Percentiles rank a stretch among this genome's conserved stretches.
Conservation (phyloP, 2,113 vertebrate genomes). For the Ageneiosus marmoratus region DNA sequence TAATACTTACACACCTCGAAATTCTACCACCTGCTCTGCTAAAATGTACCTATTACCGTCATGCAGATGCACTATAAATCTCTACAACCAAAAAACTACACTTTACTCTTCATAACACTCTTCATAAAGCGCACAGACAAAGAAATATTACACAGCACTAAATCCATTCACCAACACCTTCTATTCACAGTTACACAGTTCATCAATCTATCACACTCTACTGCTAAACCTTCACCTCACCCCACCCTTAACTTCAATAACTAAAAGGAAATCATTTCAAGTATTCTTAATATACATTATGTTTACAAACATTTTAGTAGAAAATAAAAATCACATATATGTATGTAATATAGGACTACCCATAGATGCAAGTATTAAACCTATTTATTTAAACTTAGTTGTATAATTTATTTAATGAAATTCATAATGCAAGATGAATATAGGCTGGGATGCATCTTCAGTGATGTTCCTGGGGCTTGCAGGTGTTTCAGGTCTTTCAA, state of each 20-base stretch:
- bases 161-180: not conserved
- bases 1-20: not conserved
- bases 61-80: not conserved
- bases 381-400: not conserved
- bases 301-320: not conserved
- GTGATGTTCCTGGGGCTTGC: not conserved
- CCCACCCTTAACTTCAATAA: not conserved
- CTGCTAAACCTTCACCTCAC: not conserved
- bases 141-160: not conserved
- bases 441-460: not conserved
- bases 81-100: not conserved
- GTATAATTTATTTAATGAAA: not conserved
- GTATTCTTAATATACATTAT: not conserved
- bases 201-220: not conserved
- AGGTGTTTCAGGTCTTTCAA: not conserved
- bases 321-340: not conserved
- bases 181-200: not conserved
- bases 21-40: slow-evolving; percentile 6
- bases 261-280: not conserved
- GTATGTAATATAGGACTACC: not conserved
- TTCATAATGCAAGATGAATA: not conserved
- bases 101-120: not conserved
- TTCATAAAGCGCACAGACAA: not conserved
- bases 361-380: not conserved
- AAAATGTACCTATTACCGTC: not conserved